Evolutionary conservation across 2,888 invertebrate genomes (phyloP).

Genomic region (Drosophila mayaguana): DNA sequence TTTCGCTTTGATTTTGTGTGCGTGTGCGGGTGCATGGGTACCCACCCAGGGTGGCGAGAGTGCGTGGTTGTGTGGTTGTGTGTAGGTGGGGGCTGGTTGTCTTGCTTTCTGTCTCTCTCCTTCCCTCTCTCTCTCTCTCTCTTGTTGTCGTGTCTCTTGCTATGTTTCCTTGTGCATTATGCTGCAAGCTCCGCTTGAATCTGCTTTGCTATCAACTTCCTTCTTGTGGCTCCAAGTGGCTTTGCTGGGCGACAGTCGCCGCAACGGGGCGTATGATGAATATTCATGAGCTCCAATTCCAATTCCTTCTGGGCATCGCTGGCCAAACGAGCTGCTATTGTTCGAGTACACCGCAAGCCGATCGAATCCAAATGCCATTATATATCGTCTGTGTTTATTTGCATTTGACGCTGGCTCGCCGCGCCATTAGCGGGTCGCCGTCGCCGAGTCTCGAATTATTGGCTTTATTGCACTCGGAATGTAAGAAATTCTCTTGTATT

Average conservation of each 20-base stretch:
- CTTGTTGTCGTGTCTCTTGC: conserved; percentile 6
- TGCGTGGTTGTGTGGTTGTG: background rate
- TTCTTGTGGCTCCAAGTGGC: conserved; percentile 5
- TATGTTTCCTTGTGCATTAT: background rate
- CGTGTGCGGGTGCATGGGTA: background rate
- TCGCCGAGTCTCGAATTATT: background rate
- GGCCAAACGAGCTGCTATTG: conserved; percentile 33
- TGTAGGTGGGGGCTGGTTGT: too few relatives aligned
- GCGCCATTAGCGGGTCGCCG: background rate
- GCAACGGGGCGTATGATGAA: conserved; percentile 20
- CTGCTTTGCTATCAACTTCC: conserved; percentile 17
- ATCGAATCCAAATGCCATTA: conserved; percentile 19
- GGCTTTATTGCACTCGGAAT: conserved; percentile 3
- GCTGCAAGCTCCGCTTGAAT: conserved; percentile 9
- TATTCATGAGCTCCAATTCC: conserved; percentile 4
- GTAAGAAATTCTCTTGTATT: conserved; percentile 15
- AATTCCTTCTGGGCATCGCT: conserved; percentile 4
- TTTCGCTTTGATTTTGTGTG: conserved; percentile 26
- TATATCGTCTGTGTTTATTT: conserved; percentile 22
- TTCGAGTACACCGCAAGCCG: background rate
- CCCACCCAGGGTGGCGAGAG: too few relatives aligned
- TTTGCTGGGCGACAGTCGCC: conserved; percentile 1
- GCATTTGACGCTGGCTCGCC: conserved; percentile 1
- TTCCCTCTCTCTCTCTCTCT: background rate
- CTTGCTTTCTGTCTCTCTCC: background rate